These are phyloP conservation scores for Cyrtonyx montezumae DNA, from an alignment of 2,113 vertebrate species.

Conservation along the genomic window DNA sequence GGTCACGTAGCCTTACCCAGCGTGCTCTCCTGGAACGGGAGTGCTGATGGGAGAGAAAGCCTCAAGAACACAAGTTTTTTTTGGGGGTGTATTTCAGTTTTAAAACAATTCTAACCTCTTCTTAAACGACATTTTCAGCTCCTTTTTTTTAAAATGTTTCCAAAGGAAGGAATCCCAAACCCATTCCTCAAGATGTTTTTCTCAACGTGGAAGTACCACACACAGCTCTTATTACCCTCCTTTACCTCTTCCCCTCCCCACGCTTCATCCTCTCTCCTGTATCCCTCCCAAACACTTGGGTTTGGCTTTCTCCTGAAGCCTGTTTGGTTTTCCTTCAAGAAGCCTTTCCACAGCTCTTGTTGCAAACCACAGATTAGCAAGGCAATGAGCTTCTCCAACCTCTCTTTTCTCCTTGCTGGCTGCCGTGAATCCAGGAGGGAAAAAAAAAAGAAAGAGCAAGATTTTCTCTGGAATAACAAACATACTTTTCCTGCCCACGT, in stretches of 20 bases:
- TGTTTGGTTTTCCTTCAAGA: constrained; percentile 52
- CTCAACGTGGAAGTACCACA: constrained; percentile 58
- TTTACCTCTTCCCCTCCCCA: constrained; percentile 11
- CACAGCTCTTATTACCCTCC: constrained; percentile 55
- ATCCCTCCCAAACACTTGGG: constrained; percentile 61
- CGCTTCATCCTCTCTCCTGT: background rate
- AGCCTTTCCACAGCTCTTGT: constrained; percentile 22
- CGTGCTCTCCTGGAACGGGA: background rate
- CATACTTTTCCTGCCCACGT: background rate
- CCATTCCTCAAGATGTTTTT: background rate
- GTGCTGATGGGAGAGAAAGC: background rate
- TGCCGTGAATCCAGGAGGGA: background rate
- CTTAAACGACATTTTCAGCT: constrained; percentile 39
- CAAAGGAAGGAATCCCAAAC: constrained; percentile 50
- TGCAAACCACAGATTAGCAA: constrained; percentile 68
- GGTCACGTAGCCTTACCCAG: constrained; percentile 46
- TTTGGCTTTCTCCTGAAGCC: constrained; percentile 48
- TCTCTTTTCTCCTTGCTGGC: background rate
- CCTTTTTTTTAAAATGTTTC: constrained; percentile 16
- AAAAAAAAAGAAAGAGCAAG: background rate
- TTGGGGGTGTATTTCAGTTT: background rate
- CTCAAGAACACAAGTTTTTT: background rate
- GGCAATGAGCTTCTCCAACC: constrained; percentile 34
- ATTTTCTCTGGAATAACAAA: constrained; percentile 22
- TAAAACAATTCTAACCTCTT: constrained; percentile 29